Evolutionary conservation across 1,140 invertebrate genomes (phyloP), one percentile per base, ranked within the genome.

Genomic region (Trachelipus rathkii): DNA sequence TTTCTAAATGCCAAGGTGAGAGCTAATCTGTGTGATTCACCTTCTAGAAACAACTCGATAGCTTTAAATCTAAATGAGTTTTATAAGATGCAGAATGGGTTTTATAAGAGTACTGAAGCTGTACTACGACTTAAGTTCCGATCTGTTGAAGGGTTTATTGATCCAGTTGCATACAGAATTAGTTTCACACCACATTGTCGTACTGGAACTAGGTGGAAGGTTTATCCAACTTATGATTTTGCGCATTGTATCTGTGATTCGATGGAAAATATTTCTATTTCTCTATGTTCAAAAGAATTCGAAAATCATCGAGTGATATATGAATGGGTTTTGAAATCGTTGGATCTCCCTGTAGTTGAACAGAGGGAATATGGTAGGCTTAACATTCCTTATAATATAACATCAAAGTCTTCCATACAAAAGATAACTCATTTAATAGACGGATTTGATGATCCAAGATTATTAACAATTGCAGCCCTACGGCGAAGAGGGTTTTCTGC

Each of bases 151-250:
- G 72, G 74, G n/a, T 66, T 72, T 44, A 73, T 44, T 72, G 77
- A 75, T 23, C 77, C 79, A 1, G 77, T 75, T 3, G 79, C 77
- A 13, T 78, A 78, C 71, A 44, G 79, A 11, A 74, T 81, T 15
- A 71, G 68, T 15, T 19, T 21, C 15, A 44, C 15, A 5, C 45
- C 43, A 13, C 79, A 81, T 24, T 78, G 68, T 24, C 43, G 46
- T 10, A 79, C 78, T 13, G 67, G 70, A 1, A 44, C 15, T 7
- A n/a, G 33, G 13, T 81, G 79, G 79, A 67, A 19, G 0, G 68
- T 81, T n/a, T 81, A 79, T 68, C 79, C 79, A 9, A 79, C 74
- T 2, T 81, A 81, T 43, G 78, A 77, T 23, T 81, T 81, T 45
- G 69, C 75, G 2, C 78, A 81, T 69, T 44, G 74, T 21, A 74